Percentiles rank a stretch among this genome's conserved stretches.
These are phyloP conservation scores for Orientallactaga sibirica DNA, from an alignment of 2,797 vertebrate species.

Conservation along the genomic window DNA sequence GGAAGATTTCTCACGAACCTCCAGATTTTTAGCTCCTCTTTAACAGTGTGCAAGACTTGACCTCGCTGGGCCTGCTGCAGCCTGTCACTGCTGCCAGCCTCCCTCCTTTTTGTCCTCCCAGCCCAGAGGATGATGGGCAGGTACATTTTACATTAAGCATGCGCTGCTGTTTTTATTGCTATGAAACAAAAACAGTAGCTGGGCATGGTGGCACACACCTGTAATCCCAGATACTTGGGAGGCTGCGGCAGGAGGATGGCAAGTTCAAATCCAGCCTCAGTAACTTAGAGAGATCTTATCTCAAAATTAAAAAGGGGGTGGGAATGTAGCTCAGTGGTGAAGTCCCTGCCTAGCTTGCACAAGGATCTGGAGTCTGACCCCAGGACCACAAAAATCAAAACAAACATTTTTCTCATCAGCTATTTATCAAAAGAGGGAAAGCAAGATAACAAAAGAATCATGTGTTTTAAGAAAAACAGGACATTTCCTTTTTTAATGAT, in stretches of 20 bases:
- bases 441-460: neutral
- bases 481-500: neutral
- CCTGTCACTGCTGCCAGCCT: neutral
- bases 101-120: neutral
- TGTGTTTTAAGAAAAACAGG: neutral
- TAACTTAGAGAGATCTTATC: neutral
- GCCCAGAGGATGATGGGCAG: neutral
- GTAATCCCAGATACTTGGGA: neutral
- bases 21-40: neutral
- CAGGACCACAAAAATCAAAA: neutral
- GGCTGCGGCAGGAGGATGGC: neutral
- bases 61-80: neutral
- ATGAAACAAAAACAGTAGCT: neutral
- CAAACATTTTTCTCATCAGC: neutral
- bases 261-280: neutral
- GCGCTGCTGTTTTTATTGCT: neutral
- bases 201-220: neutral
- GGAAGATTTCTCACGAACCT: neutral
- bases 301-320: neutral
- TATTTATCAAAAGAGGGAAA: conserved; percentile 37
- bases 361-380: neutral
- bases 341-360: no score
- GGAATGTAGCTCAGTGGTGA: neutral
- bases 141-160: neutral
- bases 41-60: neutral